Base-by-base conservation (phyloP, 1,140 invertebrate species). In the Nomia melanderi region DNA sequence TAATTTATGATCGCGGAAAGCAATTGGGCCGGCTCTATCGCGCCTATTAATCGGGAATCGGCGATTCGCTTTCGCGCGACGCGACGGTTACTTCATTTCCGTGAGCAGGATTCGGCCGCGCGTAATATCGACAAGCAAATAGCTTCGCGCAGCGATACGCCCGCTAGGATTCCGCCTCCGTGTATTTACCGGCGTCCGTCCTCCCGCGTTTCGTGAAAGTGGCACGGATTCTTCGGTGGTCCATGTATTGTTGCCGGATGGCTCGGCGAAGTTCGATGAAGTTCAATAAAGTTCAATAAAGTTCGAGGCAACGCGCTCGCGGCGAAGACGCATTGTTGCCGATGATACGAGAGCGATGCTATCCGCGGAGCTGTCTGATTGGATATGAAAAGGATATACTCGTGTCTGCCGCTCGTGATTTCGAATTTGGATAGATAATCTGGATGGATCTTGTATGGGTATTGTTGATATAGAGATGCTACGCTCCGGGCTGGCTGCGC, bases 281-380 rank as follows among this genome's bases (percentile, higher is more conserved):
- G 41, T 44, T 44, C 41, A 20, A 44, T 44, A 44, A 44, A 20
- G 41, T 44, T n/a, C n/a, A n/a, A 83, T 88, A 86, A 86, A 36
- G 81, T 82, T 54, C 65, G 84, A 79, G 86, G 83, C 88, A 88
- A 87, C 87, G 86, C 88, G 86, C 87, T 86, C 77, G 75, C 78
- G 67, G 81, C 71, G 65, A 77, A 74, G 80, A 87, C 41, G 41
- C 1, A 44, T 44, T 44, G 12, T 44, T 17, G 20, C 14, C 20
- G 41, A 17, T 44, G 41, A 44, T 27, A 53, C 53, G 17, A 7
- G 41, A 27, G 72, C 66, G 39, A 77, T 27, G 65, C 60, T 71
- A 81, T 39, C 25, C 59, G 7, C 41, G 9, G 54, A 66, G 33
- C 39, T 39, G 71, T 53, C 27, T 65, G 76, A 66, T 44, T 41